Conservation (phyloP, 1,140 invertebrate species). For the Lethrus apterus region DNA sequence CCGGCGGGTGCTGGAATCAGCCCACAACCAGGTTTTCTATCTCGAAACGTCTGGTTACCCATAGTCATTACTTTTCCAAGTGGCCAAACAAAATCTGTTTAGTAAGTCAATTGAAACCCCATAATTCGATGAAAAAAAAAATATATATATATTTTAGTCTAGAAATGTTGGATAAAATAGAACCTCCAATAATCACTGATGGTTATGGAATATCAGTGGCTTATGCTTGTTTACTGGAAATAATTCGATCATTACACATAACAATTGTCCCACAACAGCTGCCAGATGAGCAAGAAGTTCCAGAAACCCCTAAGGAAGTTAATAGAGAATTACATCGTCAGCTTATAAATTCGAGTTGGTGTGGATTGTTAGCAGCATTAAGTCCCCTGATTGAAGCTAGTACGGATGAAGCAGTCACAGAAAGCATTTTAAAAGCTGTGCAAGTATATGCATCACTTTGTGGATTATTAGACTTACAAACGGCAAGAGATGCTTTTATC, state of each 20-base stretch:
- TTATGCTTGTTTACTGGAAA: conserved; percentile 85
- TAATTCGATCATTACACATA: conserved; percentile 71
- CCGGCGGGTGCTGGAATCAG: conserved; percentile 69
- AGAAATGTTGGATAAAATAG: conserved; percentile 91
- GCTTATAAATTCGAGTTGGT: conserved; percentile 92
- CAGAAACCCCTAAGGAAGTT: conserved; percentile 35
- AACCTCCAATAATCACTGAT: conserved; percentile 86
- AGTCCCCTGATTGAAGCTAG: conserved; percentile 90
- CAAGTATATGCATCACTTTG: conserved; percentile 79
- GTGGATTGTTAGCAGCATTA: conserved; percentile 83
- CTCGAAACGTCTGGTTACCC: conserved; percentile 86
- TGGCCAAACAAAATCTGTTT: conserved; percentile 76
- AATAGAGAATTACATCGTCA: conserved; percentile 59
- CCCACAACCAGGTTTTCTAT: conserved; percentile 87
- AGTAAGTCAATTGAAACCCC: conserved; percentile 66
- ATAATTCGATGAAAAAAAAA: too few species aligned
- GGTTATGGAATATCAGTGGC: conserved; percentile 94
- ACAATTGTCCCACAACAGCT: conserved; percentile 53
- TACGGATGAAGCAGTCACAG: conserved; percentile 83
- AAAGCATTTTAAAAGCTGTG: conserved; percentile 85
- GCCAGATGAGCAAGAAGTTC: conserved; percentile 28
- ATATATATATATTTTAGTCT: conserved; percentile 56
- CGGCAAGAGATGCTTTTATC: conserved; percentile 84
- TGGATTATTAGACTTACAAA: conserved; percentile 63
- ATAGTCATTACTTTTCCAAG: conserved; percentile 77